Conservation (phyloP, 2,113 vertebrate species). For the Microcebus griseorufus region DNA sequence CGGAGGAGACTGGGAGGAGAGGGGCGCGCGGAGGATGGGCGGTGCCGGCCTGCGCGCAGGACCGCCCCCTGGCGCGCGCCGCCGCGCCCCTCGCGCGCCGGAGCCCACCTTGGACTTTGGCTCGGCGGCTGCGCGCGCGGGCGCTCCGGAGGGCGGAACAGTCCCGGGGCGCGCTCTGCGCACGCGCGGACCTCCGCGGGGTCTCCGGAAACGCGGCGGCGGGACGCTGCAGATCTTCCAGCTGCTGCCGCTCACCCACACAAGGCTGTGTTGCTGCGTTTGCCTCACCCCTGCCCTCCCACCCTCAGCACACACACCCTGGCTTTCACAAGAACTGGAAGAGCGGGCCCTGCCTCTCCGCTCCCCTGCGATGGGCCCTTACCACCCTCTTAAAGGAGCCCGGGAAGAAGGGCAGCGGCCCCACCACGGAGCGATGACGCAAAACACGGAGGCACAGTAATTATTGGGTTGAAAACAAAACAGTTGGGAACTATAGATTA, state of each 20-base stretch:
- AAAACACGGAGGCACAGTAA: background rate
- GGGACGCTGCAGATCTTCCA: rapidly evolving
- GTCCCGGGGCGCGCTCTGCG: background rate
- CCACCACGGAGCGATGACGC: background rate
- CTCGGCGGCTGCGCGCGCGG: constrained; percentile 9
- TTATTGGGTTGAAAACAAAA: background rate
- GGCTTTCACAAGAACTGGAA: constrained; percentile 56
- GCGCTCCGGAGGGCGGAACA: rapidly evolving
- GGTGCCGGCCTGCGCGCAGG: background rate
- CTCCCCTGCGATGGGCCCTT: background rate
- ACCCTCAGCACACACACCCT: background rate
- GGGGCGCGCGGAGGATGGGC: background rate
- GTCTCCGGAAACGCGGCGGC: background rate
- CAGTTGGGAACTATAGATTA: too few species aligned
- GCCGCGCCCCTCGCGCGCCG: background rate
- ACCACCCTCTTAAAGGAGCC: constrained; percentile 71
- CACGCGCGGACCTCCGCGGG: constrained; percentile 22
- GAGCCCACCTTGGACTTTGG: background rate
- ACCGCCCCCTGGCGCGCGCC: constrained; percentile 56
- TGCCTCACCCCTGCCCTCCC: rapidly evolving
- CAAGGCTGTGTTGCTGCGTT: rapidly evolving
- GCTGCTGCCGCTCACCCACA: rapidly evolving
- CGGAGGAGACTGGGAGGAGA: constrained; percentile 77
- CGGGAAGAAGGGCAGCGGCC: background rate
- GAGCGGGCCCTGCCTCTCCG: background rate